Conservation (phyloP, 1,140 invertebrate genomes). For the Plectus sambesii region DNA sequence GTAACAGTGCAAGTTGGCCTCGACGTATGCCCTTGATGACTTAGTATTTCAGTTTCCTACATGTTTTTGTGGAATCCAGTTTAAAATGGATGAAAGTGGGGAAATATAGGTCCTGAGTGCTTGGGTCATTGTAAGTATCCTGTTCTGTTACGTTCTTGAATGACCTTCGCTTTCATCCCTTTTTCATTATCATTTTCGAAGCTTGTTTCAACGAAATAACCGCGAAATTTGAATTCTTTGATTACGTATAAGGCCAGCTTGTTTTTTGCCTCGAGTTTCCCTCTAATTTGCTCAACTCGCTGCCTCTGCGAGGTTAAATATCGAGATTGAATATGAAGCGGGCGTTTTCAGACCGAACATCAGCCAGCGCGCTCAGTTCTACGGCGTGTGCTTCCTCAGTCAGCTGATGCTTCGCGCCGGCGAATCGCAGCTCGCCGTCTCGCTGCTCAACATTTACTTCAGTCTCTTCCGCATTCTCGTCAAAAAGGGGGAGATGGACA, state of each 20-base stretch:
- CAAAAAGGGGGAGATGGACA: conserved; percentile 79
- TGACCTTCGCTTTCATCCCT: conserved; percentile 13
- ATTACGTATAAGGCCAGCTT: neutral
- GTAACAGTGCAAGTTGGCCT: neutral
- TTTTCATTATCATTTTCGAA: conserved; percentile 6
- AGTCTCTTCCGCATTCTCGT: conserved; percentile 83
- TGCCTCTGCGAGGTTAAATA: no score
- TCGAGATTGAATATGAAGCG: neutral
- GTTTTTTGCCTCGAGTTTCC: neutral
- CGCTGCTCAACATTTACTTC: conserved; percentile 80
- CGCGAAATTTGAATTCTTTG: neutral
- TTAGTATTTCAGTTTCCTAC: no score
- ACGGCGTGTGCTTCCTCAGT: conserved; percentile 77
- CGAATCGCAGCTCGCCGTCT: conserved; percentile 63
- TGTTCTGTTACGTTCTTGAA: no score
- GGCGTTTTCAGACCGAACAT: conserved; percentile 53
- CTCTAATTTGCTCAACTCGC: no score
- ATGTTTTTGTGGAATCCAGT: no score
- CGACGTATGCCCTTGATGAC: neutral
- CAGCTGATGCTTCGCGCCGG: conserved; percentile 63
- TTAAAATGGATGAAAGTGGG: neutral
- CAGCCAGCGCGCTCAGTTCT: conserved; percentile 72
- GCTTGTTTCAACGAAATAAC: neutral
- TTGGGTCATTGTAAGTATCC: conserved; percentile 15
- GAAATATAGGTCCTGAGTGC: neutral